Percentiles rank a stretch among this genome's conserved stretches.
These are phyloP conservation scores for Drosophila nigrodunni DNA, from an alignment of 1,140 invertebrate species.

Conservation along the genomic window DNA sequence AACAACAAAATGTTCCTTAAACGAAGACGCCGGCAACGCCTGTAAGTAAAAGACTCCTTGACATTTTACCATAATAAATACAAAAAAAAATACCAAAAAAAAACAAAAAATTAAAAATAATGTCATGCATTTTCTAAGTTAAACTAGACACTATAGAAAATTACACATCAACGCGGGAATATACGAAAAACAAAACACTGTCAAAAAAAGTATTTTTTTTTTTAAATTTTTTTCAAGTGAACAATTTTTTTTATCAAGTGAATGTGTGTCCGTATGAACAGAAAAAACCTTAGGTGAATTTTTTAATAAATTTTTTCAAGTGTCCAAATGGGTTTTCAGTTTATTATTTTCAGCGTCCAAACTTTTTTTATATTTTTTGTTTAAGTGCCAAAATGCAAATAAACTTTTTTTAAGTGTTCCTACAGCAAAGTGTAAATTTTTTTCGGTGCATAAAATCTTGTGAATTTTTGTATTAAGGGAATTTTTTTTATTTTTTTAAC, in stretches of 20 bases:
- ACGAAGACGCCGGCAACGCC: slow-evolving; percentile 69
- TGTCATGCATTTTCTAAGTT: slow-evolving; percentile 43
- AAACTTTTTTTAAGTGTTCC: slow-evolving; percentile 37
- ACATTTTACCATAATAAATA: slow-evolving; percentile 41
- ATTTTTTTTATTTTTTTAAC: slow-evolving; percentile 9
- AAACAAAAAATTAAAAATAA: slow-evolving; percentile 31
- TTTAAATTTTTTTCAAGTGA: slow-evolving; percentile 63
- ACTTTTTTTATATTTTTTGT: slow-evolving; percentile 14
- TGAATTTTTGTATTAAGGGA: slow-evolving; percentile 2
- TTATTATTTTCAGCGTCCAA: slow-evolving; percentile 4
- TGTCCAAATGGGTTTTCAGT: slow-evolving; percentile 9
- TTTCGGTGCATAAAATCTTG: slow-evolving; percentile 7
- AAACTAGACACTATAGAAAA: slow-evolving; percentile 40
- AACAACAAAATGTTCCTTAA: slow-evolving; percentile 74
- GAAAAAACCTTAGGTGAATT: no score
- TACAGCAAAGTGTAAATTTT: slow-evolving; percentile 9
- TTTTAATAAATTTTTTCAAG: background rate
- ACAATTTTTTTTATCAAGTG: slow-evolving; percentile 20
- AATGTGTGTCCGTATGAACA: background rate
- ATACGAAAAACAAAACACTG: background rate
- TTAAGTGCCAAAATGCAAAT: background rate
- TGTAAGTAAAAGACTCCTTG: slow-evolving; percentile 73
- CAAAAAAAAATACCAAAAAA: slow-evolving; percentile 32
- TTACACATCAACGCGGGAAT: slow-evolving; percentile 27
- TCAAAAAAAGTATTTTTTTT: slow-evolving; percentile 50